Evolutionary conservation across 2,888 invertebrate genomes (phyloP), one percentile per base, ranked within the genome.

Genomic region (Plebejus melissa): DNA sequence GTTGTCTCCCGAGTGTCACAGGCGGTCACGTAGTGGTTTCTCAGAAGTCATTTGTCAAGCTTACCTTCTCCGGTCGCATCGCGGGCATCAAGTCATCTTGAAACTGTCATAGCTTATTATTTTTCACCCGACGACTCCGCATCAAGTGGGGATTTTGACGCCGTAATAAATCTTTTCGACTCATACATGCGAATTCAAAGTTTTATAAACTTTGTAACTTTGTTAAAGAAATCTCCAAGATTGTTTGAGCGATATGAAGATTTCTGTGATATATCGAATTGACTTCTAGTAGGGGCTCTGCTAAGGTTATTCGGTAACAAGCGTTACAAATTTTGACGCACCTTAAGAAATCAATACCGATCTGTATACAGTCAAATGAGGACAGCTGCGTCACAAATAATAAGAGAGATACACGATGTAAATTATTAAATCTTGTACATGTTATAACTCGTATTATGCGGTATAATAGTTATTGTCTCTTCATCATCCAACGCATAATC

Each of bases 31-130:
- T 84, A 80, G 80, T 80, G 80, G 81, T 80, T 82, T 74, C 78
- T 77, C 79, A 78, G 79, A 81, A 81, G 81, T 87, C 87, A 84
- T 88, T 87, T 86, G 85, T 88, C 87, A 88, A 81, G 87, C 87
- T 88, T 87, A 84, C 86, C 83, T 83, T 82, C 81, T 81, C 82
- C 83, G 84, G 83, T 82, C 81, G 82, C 85, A 83, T 82, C 81
- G 78, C 78, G 81, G 83, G 83, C 84, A 84, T 83, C 84, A 84
- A 86, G 83, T 83, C 84, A 85, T 86, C 81, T 83, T 83, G 82
- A 82, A 82, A 82, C 81, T 83, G 82, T 81, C 82, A 81, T 80
- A 80, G 74, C 76, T 78, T 76, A 77, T 78, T 78, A 77, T 76
- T 76, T 77, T 76, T 77, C 60, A 74, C 74, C 75, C 74, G 22